These are phyloP conservation scores for Prolemur simus DNA, from an alignment of 2,113 vertebrate species.

Conservation along the genomic window DNA sequence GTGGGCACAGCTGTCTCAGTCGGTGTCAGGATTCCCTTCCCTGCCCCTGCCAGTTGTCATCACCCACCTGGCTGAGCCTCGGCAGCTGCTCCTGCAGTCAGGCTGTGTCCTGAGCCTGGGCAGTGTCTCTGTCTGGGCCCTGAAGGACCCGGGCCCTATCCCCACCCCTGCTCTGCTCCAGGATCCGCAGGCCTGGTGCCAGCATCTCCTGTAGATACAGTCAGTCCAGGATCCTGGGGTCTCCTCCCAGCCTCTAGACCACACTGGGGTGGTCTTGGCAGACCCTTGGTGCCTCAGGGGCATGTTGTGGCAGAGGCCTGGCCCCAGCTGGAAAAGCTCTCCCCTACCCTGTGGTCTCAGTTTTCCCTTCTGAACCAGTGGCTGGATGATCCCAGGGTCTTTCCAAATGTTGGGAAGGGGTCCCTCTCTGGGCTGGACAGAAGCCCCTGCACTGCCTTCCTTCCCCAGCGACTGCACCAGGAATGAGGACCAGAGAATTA, in stretches of 20 bases:
- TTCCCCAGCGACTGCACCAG: not conserved
- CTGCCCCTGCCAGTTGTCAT: not conserved
- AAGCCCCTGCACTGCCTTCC: not conserved
- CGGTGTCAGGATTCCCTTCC: not conserved
- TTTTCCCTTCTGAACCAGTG: not conserved
- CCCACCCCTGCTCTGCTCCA: conserved; percentile 72
- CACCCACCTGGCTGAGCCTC: conserved; percentile 73
- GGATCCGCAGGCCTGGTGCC: conserved; percentile 72
- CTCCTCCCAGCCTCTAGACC: not conserved
- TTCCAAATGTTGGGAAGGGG: not conserved
- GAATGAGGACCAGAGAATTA: not conserved
- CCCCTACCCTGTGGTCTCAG: not conserved
- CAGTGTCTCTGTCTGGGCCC: conserved; percentile 53
- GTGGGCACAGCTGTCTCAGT: not conserved
- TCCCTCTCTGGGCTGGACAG: not conserved
- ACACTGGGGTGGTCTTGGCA: not conserved
- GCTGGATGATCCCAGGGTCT: not conserved
- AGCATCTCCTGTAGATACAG: conserved; percentile 78
- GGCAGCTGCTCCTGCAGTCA: conserved; percentile 73
- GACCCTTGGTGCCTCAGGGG: too few relatives aligned
- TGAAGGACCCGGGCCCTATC: conserved; percentile 17
- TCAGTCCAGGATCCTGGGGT: not conserved
- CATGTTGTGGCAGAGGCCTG: not conserved
- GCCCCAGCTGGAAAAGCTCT: not conserved
- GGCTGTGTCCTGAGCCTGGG: conserved; percentile 70